These are phyloP conservation scores for Asbolus verrucosus DNA, from an alignment of 1,140 invertebrate species.

Conservation along the genomic window DNA sequence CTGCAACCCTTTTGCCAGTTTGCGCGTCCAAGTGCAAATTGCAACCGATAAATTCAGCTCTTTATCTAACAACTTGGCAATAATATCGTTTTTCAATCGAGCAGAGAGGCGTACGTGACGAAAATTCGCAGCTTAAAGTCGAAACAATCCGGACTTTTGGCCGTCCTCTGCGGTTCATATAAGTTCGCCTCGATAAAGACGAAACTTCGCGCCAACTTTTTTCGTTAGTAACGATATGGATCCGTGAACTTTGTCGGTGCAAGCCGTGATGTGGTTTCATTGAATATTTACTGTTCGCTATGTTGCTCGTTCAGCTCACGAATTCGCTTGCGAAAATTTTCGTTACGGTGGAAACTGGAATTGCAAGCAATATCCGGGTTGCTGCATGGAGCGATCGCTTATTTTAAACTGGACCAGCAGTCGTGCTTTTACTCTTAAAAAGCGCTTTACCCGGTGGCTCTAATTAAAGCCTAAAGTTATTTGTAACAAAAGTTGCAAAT, in stretches of 20 bases:
- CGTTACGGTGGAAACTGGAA: not conserved
- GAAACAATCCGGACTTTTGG: constrained; percentile 17
- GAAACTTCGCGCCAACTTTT: constrained; percentile 15
- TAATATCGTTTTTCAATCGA: constrained; percentile 46
- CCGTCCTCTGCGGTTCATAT: constrained; percentile 14
- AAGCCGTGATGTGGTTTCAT: constrained; percentile 25
- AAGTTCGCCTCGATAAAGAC: constrained; percentile 33
- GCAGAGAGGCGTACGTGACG: constrained; percentile 31
- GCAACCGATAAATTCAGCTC: constrained; percentile 20
- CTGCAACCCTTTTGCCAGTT: too few species aligned
- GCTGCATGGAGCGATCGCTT: not conserved
- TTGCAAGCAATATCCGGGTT: not conserved
- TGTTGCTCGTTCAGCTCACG: constrained; percentile 18
- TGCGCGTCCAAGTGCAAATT: not conserved
- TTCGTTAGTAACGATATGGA: constrained; percentile 11
- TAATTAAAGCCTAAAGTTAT: too few species aligned
- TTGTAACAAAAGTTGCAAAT: too few species aligned
- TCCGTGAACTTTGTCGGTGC: constrained; percentile 16
- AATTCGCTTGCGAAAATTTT: constrained; percentile 10
- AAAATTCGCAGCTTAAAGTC: constrained; percentile 33
- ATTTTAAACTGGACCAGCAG: not conserved
- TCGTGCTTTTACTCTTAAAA: not conserved
- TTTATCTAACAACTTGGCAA: constrained; percentile 35
- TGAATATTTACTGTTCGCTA: constrained; percentile 18
- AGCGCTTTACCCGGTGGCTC: not conserved